Evolutionary conservation across 2,888 invertebrate species (phyloP), one percentile per base, ranked within the genome.

Genomic region (Helobdella robusta): DNA sequence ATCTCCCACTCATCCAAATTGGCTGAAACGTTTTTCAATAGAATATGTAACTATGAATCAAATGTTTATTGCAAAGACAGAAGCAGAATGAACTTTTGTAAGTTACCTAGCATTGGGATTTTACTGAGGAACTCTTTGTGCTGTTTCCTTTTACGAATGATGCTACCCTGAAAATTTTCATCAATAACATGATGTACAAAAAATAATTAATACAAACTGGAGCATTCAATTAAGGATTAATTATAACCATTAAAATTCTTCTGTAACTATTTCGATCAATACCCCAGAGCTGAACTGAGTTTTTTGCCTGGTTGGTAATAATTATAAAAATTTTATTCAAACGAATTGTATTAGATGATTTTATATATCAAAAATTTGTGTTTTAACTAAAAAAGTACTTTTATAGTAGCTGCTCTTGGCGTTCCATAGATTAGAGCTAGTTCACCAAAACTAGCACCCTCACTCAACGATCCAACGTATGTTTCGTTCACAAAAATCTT

Each of bases 1-100:
- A 97, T 85, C 81, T 98, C 98, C 97, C 98, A 98, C 82, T 98
- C 94, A 80, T 98, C 98, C 77, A 98, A 84, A 77, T 91, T 95
- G 82, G 97, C 98, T 91, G 71, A 25, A 18, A n/a, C n/a, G n/a
- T n/a, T n/a, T n/a, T n/a, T n/a, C n/a, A n/a, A n/a, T n/a, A n/a
- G n/a, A n/a, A n/a, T n/a, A n/a, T n/a, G n/a, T n/a, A n/a, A n/a
- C n/a, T n/a, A n/a, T n/a, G n/a, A n/a, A n/a, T n/a, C n/a, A n/a
- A n/a, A n/a, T n/a, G n/a, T n/a, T n/a, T n/a, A n/a, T n/a, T n/a
- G n/a, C n/a, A n/a, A n/a, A n/a, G n/a, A n/a, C n/a, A n/a, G n/a
- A 11, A 40, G 44, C 11, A 15, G 15, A 40, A 40, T 15, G 11
- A 40, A 15, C 11, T 15, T 11, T 40, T 11, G 23, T 52, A 11